Percentiles rank a stretch among this genome's conserved stretches.
Evolutionary conservation across 1,140 invertebrate genomes (phyloP).

Genomic region (Eriocheir sinensis): DNA sequence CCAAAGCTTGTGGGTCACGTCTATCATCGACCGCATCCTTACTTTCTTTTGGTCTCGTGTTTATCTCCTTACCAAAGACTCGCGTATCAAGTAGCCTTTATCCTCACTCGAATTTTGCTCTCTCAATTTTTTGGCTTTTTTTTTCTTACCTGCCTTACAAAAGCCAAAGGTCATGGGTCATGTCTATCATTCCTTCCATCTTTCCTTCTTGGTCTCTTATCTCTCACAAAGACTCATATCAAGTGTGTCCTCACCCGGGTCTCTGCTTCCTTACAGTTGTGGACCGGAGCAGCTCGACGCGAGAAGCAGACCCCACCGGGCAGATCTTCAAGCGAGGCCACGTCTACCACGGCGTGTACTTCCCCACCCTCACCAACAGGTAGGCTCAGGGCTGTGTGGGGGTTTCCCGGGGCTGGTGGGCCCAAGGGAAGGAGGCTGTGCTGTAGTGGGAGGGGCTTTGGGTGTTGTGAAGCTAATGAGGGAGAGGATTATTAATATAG

Average conservation of each 20-base stretch:
- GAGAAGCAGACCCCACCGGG: conserved; percentile 78
- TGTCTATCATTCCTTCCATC: neutral
- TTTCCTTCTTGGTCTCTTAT: neutral
- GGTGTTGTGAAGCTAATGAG: neutral
- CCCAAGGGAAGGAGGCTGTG: neutral
- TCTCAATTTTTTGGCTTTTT: no score
- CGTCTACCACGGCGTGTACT: conserved; percentile 64
- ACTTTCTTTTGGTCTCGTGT: no score
- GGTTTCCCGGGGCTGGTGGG: neutral
- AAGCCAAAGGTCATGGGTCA: neutral
- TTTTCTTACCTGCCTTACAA: neutral
- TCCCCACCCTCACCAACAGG: conserved; percentile 71
- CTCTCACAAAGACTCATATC: neutral
- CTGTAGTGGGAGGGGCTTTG: neutral
- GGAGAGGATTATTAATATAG: no score
- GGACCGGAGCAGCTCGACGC: conserved; percentile 75
- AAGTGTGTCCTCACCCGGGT: neutral
- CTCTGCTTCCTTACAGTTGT: conserved; percentile 50
- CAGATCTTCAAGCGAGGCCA: conserved; percentile 79
- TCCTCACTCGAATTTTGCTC: no score
- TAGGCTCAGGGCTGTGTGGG: neutral
- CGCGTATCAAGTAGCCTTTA: no score
- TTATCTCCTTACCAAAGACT: no score
- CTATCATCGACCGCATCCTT: no score
- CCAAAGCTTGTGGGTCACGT: no score